phyloP scores from a whole-genome alignment of 1,140 invertebrate genomes.

The Archegozetes longisetosus region DNA sequence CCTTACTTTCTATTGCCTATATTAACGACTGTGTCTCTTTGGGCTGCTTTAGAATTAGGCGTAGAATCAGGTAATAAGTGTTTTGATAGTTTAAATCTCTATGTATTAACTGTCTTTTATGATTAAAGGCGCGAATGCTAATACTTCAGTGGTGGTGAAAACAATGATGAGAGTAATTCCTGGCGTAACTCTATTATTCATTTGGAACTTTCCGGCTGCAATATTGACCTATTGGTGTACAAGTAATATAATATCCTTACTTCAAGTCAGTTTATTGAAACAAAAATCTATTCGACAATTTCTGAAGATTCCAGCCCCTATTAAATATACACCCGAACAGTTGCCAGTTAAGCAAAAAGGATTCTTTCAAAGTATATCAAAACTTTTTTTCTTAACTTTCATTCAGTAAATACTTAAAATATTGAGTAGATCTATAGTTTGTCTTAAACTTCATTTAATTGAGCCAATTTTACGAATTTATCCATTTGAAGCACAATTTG shows the following conservation, averaged over 20 bases:
- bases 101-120: constrained; percentile 19
- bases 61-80: constrained; percentile 15
- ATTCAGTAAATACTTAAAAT: too few relatives aligned
- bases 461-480: too few relatives aligned
- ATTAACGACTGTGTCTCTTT: constrained; percentile 60
- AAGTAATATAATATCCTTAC: constrained; percentile 70
- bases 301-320: constrained; percentile 55
- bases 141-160: constrained; percentile 1
- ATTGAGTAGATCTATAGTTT: too few relatives aligned
- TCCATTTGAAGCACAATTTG: too few relatives aligned
- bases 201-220: constrained; percentile 37
- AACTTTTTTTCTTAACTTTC: too few relatives aligned
- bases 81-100: constrained; percentile 19
- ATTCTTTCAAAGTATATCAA: constrained; percentile 42
- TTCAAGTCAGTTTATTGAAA: constrained; percentile 60
- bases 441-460: too few relatives aligned
- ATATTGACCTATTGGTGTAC: constrained; percentile 79
- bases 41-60: constrained; percentile 55
- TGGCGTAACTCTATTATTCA: constrained; percentile 16
- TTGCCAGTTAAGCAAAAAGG: constrained; percentile 51
- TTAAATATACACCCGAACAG: constrained; percentile 38
- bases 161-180: constrained; percentile 1
- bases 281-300: constrained; percentile 51
- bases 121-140: not conserved
- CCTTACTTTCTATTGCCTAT: constrained; percentile 75